Base-by-base conservation (phyloP, 2,888 invertebrate genomes). In the Drosophila kambysellisi region DNA sequence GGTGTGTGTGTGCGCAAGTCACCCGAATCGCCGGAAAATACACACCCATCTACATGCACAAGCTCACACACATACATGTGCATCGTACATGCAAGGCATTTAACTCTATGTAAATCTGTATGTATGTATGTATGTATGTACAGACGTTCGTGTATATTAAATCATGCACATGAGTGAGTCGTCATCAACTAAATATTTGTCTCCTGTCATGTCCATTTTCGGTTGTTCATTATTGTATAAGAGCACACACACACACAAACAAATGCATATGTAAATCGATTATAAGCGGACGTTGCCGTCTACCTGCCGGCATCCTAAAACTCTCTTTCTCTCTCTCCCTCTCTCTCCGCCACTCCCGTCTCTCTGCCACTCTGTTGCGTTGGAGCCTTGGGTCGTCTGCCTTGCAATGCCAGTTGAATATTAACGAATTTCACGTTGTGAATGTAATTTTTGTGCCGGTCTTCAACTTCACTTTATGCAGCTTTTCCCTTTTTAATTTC, bases 401-500 rank as follows among this genome's bases (percentile, higher is more conserved):
- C 41, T 51, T 56, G 30, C 59, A 65, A 74, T 81, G 84, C 89
- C 64, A 62, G 74, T 77, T 76, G 84, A 85, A 85, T 85, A 84
- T 67, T 79, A 85, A 84, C 79, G 70, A 79, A 64, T 54, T 71
- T 79, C 65, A 72, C 56, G 48, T 68, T 67, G 70, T 76, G 61
- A 72, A 70, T 77, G 71, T 83, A 33, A 81, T 75, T 76, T 73
- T 66, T 79, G 65, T 78, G 68, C 71, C 67, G 66, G 62, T 65
- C 53, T 52, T 72, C 64, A 74, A 60, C 56, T 61, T 76, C 35
- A 66, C 35, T 66, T 51, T 51, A 54, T 81, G 50, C 71, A 69
- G 52, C 84, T 79, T 84, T 89, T 85, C 82, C 88, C 82, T 82
- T 84, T 83, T 88, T 58, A 52, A 66, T 77, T 53, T 69, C 41